A percentile compares a stretch with the other conserved stretches of the same genome.
These are phyloP conservation scores for Orgyia antiqua DNA, from an alignment of 2,888 invertebrate species.

Conservation along the genomic window DNA sequence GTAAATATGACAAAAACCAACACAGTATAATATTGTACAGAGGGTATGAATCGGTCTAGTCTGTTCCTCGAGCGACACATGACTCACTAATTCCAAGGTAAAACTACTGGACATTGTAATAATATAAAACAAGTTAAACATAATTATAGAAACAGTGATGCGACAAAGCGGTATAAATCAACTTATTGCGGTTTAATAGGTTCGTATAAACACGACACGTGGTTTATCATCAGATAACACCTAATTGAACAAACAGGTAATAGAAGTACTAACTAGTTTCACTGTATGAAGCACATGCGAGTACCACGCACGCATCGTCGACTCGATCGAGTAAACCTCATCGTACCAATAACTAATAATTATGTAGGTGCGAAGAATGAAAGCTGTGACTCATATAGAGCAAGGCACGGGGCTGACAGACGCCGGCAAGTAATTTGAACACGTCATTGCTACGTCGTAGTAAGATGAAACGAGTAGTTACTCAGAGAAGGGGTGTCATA, in stretches of 20 bases:
- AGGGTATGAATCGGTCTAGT: conserved; percentile 36
- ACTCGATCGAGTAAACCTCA: conserved; percentile 29
- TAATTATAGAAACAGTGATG: conserved; percentile 1
- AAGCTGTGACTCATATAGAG: conserved; percentile 62
- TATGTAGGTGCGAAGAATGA: conserved; percentile 55
- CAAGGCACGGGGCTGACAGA: conserved; percentile 25
- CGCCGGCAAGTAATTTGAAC: conserved; percentile 13
- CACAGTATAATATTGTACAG: conserved; percentile 3
- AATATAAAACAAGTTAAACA: conserved; percentile 1
- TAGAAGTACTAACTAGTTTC: no score
- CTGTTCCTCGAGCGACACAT: conserved; percentile 46
- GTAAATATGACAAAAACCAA: conserved; percentile 15
- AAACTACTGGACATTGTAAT: conserved; percentile 28
- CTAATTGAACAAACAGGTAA: no score
- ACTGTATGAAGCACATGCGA: conserved; percentile 22
- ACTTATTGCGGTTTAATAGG: no score
- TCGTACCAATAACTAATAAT: conserved; percentile 36
- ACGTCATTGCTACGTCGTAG: no score
- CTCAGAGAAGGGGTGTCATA: no score
- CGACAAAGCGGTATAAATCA: no score
- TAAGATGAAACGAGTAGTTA: background rate
- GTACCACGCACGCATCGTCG: conserved; percentile 30
- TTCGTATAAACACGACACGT: no score
- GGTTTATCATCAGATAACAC: no score
- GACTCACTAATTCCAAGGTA: conserved; percentile 55